Evolutionary conservation across 2,888 invertebrate genomes (phyloP).

Genomic region (Halictus quadricinctus): DNA sequence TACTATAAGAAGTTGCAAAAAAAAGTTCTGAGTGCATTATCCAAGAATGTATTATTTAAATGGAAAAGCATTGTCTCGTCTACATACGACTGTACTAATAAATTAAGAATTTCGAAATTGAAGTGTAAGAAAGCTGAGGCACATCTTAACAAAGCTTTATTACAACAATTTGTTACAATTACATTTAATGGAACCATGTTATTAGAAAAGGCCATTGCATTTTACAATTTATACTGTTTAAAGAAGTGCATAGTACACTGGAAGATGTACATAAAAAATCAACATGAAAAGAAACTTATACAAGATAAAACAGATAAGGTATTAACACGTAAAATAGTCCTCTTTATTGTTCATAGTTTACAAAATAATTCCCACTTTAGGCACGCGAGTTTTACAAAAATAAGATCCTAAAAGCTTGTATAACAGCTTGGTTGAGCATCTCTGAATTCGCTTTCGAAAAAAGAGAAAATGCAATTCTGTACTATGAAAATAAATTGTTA

Average conservation of each 20-base stretch:
- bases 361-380: conserved; percentile 35
- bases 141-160: conserved; percentile 8
- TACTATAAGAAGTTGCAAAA: conserved; percentile 54
- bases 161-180: conserved; percentile 27
- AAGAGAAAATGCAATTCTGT: conserved; percentile 28
- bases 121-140: neutral
- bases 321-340: neutral
- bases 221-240: conserved; percentile 24
- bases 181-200: conserved; percentile 9
- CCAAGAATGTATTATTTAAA: conserved; percentile 49
- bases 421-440: conserved; percentile 32
- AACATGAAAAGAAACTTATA: conserved; percentile 1
- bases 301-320: conserved; percentile 24
- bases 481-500: conserved; percentile 47
- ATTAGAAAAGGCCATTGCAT: conserved; percentile 15
- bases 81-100: neutral
- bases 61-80: conserved; percentile 43
- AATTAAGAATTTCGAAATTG: conserved; percentile 1
- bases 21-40: conserved; percentile 54
- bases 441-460: conserved; percentile 15
- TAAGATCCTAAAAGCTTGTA: conserved; percentile 24
- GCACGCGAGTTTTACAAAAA: conserved; percentile 26
- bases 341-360: neutral
- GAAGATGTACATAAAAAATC: conserved; percentile 31
- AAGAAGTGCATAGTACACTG: conserved; percentile 42